Base-by-base conservation (phyloP, 1,140 invertebrate species). In the Cydia pomonella region DNA sequence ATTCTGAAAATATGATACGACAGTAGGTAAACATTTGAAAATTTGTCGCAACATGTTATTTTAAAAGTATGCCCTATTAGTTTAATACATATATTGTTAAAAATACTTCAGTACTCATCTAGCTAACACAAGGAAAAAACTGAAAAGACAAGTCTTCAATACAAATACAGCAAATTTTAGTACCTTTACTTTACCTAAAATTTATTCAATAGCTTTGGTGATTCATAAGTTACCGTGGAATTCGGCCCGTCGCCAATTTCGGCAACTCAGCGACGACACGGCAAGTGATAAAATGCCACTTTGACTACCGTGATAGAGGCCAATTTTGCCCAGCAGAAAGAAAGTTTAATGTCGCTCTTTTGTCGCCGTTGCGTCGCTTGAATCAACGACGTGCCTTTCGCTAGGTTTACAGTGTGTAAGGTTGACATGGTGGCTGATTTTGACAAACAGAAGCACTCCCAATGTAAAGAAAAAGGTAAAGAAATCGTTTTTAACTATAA, bases 381-480 rank as follows among this genome's bases (percentile, higher is more conserved):
- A 16, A 47, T 47, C 5, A 53, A 53, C 21, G 21, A 59, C 53
- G 9, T 59, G 44, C 44, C n/a, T 23, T 10, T 33, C 64, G 13
- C 62, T 64, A 66, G 23, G 63, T 66, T 25, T n/a, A 21, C n/a
- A 50, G 71, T 41, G 77, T 81, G 81, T 80, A 81, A 78, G 76
- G 77, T 64, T 78, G 85, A 84, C 87, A 80, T 86, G 84, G 83
- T 89, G 88, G 86, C 87, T 89, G 85, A 78, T 72, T 47, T 18
- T 33, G 29, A 41, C 64, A 66, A 16, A 69, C 64, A 69, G 64
- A 69, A 41, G 64, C 53, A 59, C 21, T 23, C 0, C n/a, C 18
- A 18, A n/a, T 50, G 1, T 59, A 53, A 18, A 23, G 50, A 23
- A 59, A 23, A 59, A 23, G 21, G 21, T 21, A 23, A 59, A 59